Evolutionary conservation across 1,140 invertebrate species (phyloP).

Genomic region (Alviniconcha marisindica): DNA sequence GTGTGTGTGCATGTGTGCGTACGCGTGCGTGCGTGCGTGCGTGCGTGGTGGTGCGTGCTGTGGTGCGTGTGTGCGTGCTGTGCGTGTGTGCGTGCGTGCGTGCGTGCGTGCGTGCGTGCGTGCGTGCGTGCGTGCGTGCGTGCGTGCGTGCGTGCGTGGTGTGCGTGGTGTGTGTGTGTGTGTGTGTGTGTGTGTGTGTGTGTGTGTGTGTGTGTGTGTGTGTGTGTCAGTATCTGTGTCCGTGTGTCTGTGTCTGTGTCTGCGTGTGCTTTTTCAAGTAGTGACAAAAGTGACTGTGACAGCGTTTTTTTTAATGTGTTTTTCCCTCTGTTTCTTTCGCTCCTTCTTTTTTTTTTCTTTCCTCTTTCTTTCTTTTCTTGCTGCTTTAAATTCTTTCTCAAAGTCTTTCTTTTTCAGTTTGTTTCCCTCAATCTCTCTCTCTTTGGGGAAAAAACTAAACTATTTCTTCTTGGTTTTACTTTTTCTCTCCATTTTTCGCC

Average conservation of each 20-base stretch:
- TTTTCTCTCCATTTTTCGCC: too few relatives aligned
- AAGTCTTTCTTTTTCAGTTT: too few relatives aligned
- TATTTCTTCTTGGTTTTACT: too few relatives aligned
- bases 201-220: neutral
- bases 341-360: too few relatives aligned
- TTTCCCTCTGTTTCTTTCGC: too few relatives aligned
- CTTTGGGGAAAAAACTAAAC: too few relatives aligned
- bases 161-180: neutral
- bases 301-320: too few relatives aligned
- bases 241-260: neutral
- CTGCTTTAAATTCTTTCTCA: too few relatives aligned
- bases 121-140: neutral
- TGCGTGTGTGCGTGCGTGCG: neutral
- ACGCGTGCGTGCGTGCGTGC: neutral
- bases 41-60: neutral
- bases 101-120: neutral
- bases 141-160: neutral
- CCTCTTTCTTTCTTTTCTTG: too few relatives aligned
- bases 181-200: neutral
- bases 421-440: too few relatives aligned
- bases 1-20: slow-evolving; percentile 8
- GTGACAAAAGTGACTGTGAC: too few relatives aligned
- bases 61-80: neutral
- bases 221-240: neutral
- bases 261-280: neutral